Base-by-base conservation (phyloP, 35 echinoderm and acorn worm species). In the Lytechinus pictus region DNA sequence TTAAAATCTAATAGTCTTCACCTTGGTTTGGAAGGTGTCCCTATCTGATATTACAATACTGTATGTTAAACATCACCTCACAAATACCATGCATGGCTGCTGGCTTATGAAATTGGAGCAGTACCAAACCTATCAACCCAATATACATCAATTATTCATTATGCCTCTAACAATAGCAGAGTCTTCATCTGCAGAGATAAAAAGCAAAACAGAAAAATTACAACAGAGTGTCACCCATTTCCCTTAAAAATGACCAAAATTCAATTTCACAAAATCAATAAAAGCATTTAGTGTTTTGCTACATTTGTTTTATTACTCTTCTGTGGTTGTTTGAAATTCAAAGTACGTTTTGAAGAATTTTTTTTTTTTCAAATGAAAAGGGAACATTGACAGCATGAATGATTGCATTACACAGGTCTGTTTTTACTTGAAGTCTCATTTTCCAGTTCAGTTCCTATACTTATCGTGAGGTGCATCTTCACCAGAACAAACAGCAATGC, bases 61-160 rank as follows among this genome's bases (percentile, higher is more conserved):
- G 66, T 79, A 24, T 79, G 33, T 44, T 0, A 79, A 71, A 58
- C 21, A 79, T 79, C 66, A 79, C n/a, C 66, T 6, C 4, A 5
- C 4, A 79, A 79, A 79, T 79, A 24, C 21, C 66, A 4, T 79
- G 19, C 66, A 79, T 79, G 66, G 66, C 66, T 79, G 66, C 4
- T 79, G 66, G 66, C 66, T 79, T 24, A 79, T 79, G 66, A 79
- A 79, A 79, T 79, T 79, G 66, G 66, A 79, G 66, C 66, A 79
- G 66, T 14, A 79, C 19, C 5, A 5, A n/a, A 79, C 66, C 8
- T 24, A 24, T 79, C 66, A 24, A 79, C 66, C n/a, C 19, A 79
- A 24, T 79, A n/a, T 79, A 79, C 66, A 79, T 79, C 66, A 79
- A 79, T 79, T 79, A 79, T 79, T 79, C 66, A 79, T 24, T 79